Percentiles rank a stretch among this genome's conserved stretches.
phyloP scores from a whole-genome alignment of 2,888 invertebrate species.

The Charanyca ferruginea region DNA sequence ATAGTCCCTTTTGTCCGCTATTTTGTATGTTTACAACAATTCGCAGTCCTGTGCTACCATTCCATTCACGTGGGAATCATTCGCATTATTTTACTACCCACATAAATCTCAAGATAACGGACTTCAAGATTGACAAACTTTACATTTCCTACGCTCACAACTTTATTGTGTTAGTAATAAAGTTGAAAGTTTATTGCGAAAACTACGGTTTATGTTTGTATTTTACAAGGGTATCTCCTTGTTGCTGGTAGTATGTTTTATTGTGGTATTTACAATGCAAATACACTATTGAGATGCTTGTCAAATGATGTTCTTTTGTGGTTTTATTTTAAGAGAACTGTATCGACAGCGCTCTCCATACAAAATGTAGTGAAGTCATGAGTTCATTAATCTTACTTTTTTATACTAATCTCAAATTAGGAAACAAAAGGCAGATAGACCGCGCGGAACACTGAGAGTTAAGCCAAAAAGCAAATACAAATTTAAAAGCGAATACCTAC shows the following conservation, averaged over 20 bases:
- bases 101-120: conserved; percentile 54
- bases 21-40: conserved; percentile 41
- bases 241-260: conserved; percentile 50
- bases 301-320: conserved; percentile 44
- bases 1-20: conserved; percentile 7
- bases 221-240: conserved; percentile 40
- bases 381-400: too few species aligned
- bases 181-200: conserved; percentile 49
- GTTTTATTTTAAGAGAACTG: conserved; percentile 26
- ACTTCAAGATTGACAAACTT: conserved; percentile 50
- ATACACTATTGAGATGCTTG: conserved; percentile 58
- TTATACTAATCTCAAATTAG: too few species aligned
- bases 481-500: too few species aligned
- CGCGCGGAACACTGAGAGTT: too few species aligned
- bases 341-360: too few species aligned
- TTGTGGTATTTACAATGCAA: conserved; percentile 61
- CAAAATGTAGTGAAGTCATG: too few species aligned
- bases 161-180: conserved; percentile 52
- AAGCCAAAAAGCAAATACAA: too few species aligned
- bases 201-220: conserved; percentile 41
- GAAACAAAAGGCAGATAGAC: too few species aligned
- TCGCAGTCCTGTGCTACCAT: conserved; percentile 19
- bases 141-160: conserved; percentile 19
- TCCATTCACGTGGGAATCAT: conserved; percentile 54
- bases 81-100: conserved; percentile 50